These are phyloP conservation scores for Thinocorus orbignyianus DNA, from an alignment of 2,113 vertebrate genomes.

Conservation along the genomic window DNA sequence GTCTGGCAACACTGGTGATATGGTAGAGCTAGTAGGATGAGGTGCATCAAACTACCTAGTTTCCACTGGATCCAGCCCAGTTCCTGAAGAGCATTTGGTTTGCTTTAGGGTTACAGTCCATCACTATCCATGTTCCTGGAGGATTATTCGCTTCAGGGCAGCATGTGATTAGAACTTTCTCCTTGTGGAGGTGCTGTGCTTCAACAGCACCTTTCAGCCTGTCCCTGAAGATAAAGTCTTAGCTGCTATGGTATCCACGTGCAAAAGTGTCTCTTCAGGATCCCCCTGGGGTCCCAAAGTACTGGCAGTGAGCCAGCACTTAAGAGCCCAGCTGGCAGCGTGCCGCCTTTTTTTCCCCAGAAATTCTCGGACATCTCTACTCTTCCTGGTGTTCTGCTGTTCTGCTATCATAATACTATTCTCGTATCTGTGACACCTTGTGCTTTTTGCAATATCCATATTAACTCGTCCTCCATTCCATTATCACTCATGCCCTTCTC, in stretches of 20 bases:
- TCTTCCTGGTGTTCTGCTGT: neutral
- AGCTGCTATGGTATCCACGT: accelerated
- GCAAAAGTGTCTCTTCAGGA: neutral
- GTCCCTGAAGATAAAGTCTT: neutral
- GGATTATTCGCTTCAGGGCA: neutral
- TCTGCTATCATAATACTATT: neutral
- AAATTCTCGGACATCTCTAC: neutral
- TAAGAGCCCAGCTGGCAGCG: neutral
- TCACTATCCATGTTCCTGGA: neutral
- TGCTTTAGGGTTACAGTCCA: neutral
- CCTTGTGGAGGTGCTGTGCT: neutral
- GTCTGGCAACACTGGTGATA: neutral
- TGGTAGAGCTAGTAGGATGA: neutral
- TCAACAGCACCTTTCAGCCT: neutral
- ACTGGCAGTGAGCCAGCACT: neutral
- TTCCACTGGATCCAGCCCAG: neutral
- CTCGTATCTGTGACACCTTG: neutral
- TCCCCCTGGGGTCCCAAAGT: neutral
- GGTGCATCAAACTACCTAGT: neutral
- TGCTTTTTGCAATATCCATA: neutral
- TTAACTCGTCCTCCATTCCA: neutral
- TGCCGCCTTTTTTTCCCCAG: neutral
- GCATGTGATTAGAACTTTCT: neutral
- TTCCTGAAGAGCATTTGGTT: neutral
- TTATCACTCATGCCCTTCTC: neutral